Conservation (phyloP, 2,888 invertebrate genomes). For the Cheiracanthium punctorium region DNA sequence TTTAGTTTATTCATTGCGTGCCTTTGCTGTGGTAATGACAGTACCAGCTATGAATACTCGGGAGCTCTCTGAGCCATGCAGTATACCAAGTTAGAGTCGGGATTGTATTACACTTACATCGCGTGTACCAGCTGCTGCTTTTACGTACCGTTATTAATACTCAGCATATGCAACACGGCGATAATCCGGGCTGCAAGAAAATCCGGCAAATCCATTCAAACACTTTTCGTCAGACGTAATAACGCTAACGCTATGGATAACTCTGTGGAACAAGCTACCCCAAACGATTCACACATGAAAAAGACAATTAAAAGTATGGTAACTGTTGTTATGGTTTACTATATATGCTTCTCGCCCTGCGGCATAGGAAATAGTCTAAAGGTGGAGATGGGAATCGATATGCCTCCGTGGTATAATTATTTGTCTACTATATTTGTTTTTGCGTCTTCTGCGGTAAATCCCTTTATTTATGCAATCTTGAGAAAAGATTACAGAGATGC, state of each 20-base stretch:
- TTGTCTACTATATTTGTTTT: slow-evolving; percentile 74
- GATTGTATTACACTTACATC: background rate
- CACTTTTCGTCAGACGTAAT: background rate
- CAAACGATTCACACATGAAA: slow-evolving; percentile 1
- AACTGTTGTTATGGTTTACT: slow-evolving; percentile 75
- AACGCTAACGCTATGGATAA: background rate
- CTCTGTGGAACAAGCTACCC: background rate
- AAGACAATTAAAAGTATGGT: slow-evolving; percentile 72
- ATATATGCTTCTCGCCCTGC: slow-evolving; percentile 76
- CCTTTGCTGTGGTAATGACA: background rate
- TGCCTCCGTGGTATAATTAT: slow-evolving; percentile 74
- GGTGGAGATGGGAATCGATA: slow-evolving; percentile 71
- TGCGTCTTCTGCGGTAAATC: slow-evolving; percentile 75
- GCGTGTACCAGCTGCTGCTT: slow-evolving; percentile 8
- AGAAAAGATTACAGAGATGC: slow-evolving; percentile 57
- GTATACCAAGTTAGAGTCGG: background rate
- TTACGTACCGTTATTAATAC: background rate
- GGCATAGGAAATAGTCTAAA: slow-evolving; percentile 76
- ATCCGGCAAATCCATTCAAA: background rate
- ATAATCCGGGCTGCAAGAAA: slow-evolving; percentile 32
- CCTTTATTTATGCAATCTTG: slow-evolving; percentile 74
- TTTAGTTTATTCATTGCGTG: background rate
- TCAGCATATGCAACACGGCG: slow-evolving; percentile 22
- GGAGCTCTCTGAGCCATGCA: slow-evolving; percentile 46
- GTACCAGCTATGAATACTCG: slow-evolving; percentile 40